A percentile compares a stretch with the other conserved stretches of the same genome.
Evolutionary conservation across 2,797 vertebrate genomes (phyloP).

Genomic region (Steatocranus sp.): DNA sequence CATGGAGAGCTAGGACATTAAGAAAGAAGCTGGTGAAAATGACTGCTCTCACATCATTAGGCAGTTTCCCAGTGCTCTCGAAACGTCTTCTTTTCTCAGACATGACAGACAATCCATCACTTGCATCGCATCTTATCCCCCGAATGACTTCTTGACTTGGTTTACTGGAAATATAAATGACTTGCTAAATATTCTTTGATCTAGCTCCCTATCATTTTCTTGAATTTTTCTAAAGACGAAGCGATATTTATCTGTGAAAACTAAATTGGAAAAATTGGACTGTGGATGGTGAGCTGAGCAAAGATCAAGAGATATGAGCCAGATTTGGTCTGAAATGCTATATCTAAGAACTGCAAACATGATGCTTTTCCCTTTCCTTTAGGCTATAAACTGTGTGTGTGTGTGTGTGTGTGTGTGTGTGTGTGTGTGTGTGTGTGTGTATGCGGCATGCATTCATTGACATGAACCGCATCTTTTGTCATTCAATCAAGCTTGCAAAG

Average conservation of each 20-base stretch:
- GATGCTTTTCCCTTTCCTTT: neutral
- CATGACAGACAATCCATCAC: constrained; percentile 5
- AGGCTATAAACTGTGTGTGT: neutral
- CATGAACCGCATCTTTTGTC: constrained; percentile 32
- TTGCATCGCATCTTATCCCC: neutral
- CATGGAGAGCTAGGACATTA: constrained; percentile 44
- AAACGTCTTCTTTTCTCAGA: neutral
- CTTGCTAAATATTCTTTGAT: neutral
- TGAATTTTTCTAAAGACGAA: neutral
- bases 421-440: neutral
- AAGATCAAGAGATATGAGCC: neutral
- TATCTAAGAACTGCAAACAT: neutral
- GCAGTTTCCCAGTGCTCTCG: constrained; percentile 14
- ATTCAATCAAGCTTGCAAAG: constrained; percentile 42
- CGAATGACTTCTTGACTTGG: neutral
- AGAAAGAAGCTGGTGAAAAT: constrained; percentile 32
- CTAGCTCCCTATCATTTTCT: neutral
- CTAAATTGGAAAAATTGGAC: neutral
- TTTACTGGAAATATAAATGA: neutral
- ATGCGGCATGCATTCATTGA: neutral
- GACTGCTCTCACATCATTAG: constrained; percentile 51
- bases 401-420: neutral
- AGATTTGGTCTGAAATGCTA: neutral
- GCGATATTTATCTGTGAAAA: neutral
- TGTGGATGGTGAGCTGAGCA: neutral